Evolutionary conservation across 2,888 invertebrate species (phyloP).

Genomic region (Polia nebulosa): DNA sequence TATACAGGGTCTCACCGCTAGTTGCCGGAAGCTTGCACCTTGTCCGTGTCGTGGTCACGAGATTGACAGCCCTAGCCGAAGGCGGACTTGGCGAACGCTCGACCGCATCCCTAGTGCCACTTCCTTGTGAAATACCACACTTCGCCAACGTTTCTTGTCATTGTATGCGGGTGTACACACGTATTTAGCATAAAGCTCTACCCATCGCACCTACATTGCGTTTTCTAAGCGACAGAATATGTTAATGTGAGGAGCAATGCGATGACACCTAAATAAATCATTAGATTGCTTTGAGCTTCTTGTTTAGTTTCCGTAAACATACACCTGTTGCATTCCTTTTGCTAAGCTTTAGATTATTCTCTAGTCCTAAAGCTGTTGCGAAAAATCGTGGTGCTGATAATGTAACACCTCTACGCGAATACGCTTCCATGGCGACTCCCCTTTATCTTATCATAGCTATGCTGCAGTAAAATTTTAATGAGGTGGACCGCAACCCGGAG

Average conservation of each 20-base stretch:
- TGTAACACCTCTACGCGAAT: slow-evolving; percentile 67
- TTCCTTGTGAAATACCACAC: slow-evolving; percentile 76
- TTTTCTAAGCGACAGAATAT: slow-evolving; percentile 49
- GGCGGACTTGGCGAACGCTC: slow-evolving; percentile 67
- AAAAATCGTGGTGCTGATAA: slow-evolving; percentile 56
- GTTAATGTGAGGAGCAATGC: slow-evolving; percentile 36
- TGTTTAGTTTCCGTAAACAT: slow-evolving; percentile 2
- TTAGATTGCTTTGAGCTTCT: slow-evolving; percentile 45
- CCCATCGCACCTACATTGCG: slow-evolving; percentile 33
- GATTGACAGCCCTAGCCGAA: slow-evolving; percentile 77
- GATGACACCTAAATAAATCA: slow-evolving; percentile 50
- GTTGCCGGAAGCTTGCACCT: slow-evolving; percentile 78
- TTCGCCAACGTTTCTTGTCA: slow-evolving; percentile 60
- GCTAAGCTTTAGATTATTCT: neutral
- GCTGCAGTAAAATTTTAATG: slow-evolving; percentile 85
- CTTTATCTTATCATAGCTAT: slow-evolving; percentile 79
- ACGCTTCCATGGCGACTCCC: slow-evolving; percentile 63
- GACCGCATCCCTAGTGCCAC: slow-evolving; percentile 68
- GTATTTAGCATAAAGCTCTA: slow-evolving; percentile 56
- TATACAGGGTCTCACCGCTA: slow-evolving; percentile 66
- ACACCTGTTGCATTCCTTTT: slow-evolving; percentile 35
- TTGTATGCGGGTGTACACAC: slow-evolving; percentile 50
- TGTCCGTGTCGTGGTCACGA: slow-evolving; percentile 70
- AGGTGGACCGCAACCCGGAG: slow-evolving; percentile 72
- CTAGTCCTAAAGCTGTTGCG: neutral